Evolutionary conservation across 2,888 invertebrate genomes (phyloP), one percentile per base, ranked within the genome.

Genomic region (Cetonia aurata): DNA sequence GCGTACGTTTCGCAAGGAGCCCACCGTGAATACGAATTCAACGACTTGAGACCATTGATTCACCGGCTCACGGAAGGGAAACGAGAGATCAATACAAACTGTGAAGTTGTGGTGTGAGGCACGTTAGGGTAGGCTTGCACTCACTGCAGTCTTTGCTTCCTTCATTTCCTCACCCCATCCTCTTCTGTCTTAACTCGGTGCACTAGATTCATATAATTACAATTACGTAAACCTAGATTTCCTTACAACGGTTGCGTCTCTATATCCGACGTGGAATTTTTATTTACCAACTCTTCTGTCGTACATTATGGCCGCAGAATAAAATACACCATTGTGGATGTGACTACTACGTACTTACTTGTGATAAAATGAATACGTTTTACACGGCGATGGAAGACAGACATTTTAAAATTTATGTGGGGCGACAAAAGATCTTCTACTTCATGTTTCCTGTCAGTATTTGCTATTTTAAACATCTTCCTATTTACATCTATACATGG

Each of bases 81-180:
- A 79, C 77, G 77, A 76, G 82, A 83, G 83, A 84, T 84, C 84
- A 84, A 84, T 84, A 84, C 81, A 82, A 82, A 82, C 81, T 81
- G 79, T 78, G 79, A 80, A 80, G 72, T 70, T 74, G 80, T 82
- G 82, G 83, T 82, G 83, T 83, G 83, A 78, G 84, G 83, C 78
- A 83, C 83, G 84, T 83, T 84, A 83, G 83, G 84, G 83, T 79
- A 79, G 79, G 80, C 77, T 76, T 80, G 80, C 80, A 81, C 79
- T 80, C 79, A 77, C 80, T 83, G 83, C 83, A 83, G 83, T 83
- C 83, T 81, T 82, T 78, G 76, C 78, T 76, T 78, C 77, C 79
- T 77, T 77, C 79, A 74, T 75, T 77, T 77, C 78, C 77, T 76
- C 77, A 76, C 77, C 76, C 73, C 76, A 76, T 77, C 75, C 74